Percentiles rank a stretch among this genome's conserved stretches.
phyloP scores from a whole-genome alignment of 1,140 invertebrate genomes.

The Campoletis sonorensis region DNA sequence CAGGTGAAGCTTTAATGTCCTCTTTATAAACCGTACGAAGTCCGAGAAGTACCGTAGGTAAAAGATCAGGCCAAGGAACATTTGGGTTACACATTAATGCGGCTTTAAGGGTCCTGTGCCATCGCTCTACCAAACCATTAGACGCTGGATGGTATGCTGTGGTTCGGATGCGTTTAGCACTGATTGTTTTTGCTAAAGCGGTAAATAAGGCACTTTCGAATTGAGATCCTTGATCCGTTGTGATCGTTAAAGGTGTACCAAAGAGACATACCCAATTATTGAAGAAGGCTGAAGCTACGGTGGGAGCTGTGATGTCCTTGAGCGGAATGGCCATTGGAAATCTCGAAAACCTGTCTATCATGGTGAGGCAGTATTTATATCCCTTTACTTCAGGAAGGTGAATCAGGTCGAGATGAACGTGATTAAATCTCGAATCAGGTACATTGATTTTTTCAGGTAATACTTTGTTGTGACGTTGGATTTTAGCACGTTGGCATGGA shows the following conservation, averaged over 20 bases:
- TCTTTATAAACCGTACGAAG: slow-evolving; percentile 52
- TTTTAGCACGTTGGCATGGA: too few relatives aligned
- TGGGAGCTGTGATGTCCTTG: slow-evolving; percentile 2
- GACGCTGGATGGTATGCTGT: too few relatives aligned
- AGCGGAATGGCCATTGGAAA: slow-evolving; percentile 5
- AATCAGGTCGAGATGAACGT: neutral
- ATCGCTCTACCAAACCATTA: too few relatives aligned
- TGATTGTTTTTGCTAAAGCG: too few relatives aligned
- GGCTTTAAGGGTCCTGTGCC: slow-evolving; percentile 2
- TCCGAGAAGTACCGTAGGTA: slow-evolving; percentile 67
- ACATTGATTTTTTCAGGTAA: too few relatives aligned
- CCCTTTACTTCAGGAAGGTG: too few relatives aligned
- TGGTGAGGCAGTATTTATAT: neutral
- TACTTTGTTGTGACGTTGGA: too few relatives aligned
- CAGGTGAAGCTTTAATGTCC: slow-evolving; percentile 50
- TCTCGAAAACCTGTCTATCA: neutral
- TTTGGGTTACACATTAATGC: neutral
- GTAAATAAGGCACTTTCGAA: neutral
- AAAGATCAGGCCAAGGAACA: slow-evolving; percentile 57
- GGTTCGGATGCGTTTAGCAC: neutral
- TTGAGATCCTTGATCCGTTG: slow-evolving; percentile 1
- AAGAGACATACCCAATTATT: neutral
- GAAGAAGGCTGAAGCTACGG: neutral
- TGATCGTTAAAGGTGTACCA: neutral
- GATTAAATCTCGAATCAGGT: too few relatives aligned